Evolutionary conservation across 2,888 invertebrate genomes (phyloP).

Genomic region (Leucophenga montana): DNA sequence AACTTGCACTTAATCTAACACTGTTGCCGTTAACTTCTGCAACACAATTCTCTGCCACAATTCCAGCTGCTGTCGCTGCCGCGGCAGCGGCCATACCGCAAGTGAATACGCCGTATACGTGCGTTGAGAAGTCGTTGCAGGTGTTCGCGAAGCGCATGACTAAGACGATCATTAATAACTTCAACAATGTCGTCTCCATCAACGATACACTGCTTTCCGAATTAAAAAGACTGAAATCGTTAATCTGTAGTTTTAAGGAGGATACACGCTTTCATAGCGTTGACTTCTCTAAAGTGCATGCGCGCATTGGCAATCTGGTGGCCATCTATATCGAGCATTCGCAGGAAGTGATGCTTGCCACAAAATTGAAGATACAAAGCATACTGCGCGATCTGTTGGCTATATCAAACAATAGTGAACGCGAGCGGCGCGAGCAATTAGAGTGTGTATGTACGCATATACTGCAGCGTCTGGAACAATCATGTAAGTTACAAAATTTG

Average conservation of each 20-base stretch:
- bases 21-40: conserved; percentile 28
- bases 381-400: conserved; percentile 51
- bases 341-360: conserved; percentile 53
- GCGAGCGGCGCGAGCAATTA: conserved; percentile 73
- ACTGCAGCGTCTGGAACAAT: conserved; percentile 63
- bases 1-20: background rate
- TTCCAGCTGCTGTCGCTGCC: background rate
- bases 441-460: conserved; percentile 73
- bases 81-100: conserved; percentile 51
- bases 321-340: conserved; percentile 76
- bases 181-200: conserved; percentile 76
- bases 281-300: conserved; percentile 80
- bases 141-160: conserved; percentile 83
- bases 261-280: conserved; percentile 79
- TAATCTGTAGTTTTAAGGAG: conserved; percentile 81
- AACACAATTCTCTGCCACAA: background rate
- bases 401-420: background rate
- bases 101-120: conserved; percentile 73
- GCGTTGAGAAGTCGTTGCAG: conserved; percentile 77
- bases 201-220: conserved; percentile 79
- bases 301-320: conserved; percentile 78
- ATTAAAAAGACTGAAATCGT: conserved; percentile 80
- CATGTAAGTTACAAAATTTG: conserved; percentile 40
- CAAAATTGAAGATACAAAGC: conserved; percentile 52
- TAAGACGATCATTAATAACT: conserved; percentile 77